Percentiles rank a stretch among this genome's conserved stretches.
Evolutionary conservation across 2,888 invertebrate genomes (phyloP).

Genomic region (Oscheius sp.): DNA sequence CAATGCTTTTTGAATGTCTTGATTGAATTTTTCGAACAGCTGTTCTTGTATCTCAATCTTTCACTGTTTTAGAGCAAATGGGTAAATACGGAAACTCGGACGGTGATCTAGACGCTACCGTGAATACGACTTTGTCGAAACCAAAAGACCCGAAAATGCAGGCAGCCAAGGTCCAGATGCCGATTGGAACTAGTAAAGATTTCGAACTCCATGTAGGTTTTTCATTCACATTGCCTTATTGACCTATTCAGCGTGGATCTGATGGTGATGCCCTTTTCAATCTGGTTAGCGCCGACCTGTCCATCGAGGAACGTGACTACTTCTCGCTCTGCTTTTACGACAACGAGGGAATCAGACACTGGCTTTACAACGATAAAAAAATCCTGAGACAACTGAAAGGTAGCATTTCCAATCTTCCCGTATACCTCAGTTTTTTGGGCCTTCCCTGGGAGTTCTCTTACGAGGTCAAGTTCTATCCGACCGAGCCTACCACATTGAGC

Average conservation of each 20-base stretch:
- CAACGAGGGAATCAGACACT: constrained; percentile 60
- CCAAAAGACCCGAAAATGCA: constrained; percentile 54
- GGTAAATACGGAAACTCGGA: constrained; percentile 32
- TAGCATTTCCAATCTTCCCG: constrained; percentile 4
- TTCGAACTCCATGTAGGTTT: constrained; percentile 63
- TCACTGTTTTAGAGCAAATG: constrained; percentile 25
- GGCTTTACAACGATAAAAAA: constrained; percentile 72
- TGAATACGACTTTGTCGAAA: constrained; percentile 8
- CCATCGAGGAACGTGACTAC: constrained; percentile 69
- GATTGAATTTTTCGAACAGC: not conserved
- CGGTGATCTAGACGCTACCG: constrained; percentile 10
- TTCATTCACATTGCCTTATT: constrained; percentile 29
- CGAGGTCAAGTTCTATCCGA: constrained; percentile 97
- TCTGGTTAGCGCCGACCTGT: constrained; percentile 56
- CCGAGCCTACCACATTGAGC: constrained; percentile 93
- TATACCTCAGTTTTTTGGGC: constrained; percentile 41
- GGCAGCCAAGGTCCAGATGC: constrained; percentile 58
- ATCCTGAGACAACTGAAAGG: constrained; percentile 67
- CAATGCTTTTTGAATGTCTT: not conserved
- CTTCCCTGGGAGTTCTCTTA: constrained; percentile 81
- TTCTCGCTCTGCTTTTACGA: constrained; percentile 71
- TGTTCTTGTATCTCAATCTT: not conserved
- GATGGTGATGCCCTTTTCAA: constrained; percentile 65
- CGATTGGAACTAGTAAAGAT: constrained; percentile 61
- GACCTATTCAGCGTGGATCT: constrained; percentile 54